Percentiles rank a stretch among this genome's conserved stretches.
Conservation (phyloP, 2,797 vertebrate species). For the Tapera naevia region DNA sequence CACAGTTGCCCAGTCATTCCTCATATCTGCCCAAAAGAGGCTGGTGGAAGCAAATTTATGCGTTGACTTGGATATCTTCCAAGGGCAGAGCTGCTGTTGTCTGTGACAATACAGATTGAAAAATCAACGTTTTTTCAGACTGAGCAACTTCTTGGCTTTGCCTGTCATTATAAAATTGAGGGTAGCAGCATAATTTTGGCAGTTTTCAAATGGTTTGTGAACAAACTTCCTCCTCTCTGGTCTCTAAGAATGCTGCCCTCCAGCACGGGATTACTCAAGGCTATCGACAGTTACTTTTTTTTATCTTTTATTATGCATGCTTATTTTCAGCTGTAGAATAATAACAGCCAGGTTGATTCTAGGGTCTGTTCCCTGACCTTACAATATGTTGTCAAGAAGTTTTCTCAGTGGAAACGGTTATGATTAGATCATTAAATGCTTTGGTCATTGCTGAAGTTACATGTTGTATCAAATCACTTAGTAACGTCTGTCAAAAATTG, state of each 20-base stretch:
- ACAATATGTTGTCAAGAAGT: background rate
- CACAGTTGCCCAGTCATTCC: background rate
- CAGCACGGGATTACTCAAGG: background rate
- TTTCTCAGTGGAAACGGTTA: background rate
- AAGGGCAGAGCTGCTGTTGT: background rate
- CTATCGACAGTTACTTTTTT: background rate
- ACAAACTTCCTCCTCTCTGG: background rate
- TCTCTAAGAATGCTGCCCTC: background rate
- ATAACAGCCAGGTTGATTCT: background rate
- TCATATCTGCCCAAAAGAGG: background rate
- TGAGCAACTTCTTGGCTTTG: background rate
- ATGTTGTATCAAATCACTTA: background rate
- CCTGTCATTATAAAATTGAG: background rate
- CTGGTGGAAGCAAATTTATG: background rate
- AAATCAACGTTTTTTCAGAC: background rate
- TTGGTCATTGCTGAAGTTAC: background rate
- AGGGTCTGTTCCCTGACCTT: background rate
- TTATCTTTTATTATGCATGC: background rate
- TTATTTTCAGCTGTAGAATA: background rate
- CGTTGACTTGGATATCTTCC: conserved; percentile 2
- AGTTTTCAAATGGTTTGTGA: background rate
- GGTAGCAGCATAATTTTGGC: background rate
- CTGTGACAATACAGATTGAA: background rate
- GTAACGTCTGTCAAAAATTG: background rate
- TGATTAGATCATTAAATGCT: background rate